Base-by-base conservation (phyloP, 2,113 vertebrate species). In the Tringa solitaria region DNA sequence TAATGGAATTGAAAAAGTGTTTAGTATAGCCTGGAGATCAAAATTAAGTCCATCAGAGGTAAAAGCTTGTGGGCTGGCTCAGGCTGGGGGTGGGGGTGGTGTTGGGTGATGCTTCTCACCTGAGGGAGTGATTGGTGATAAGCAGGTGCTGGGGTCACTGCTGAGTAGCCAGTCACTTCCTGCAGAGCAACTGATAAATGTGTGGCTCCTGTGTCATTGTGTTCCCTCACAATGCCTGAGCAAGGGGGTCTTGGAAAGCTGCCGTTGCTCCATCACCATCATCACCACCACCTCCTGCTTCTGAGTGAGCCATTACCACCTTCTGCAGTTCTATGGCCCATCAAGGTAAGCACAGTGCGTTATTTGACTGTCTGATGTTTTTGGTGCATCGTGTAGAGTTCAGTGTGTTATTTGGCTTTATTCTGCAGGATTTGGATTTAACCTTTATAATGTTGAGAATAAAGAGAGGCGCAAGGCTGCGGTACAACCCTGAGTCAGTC, bases 191-290 rank as follows among this genome's bases (percentile, higher is more conserved):
- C 1, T 0, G 0, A 2, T 14, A 20, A 10, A 30, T 2, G 5
- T 9, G 5, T 30, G 41, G 27, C 2, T 84, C 4, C 6, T 7
- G 5, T 8, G 30, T 61, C 2, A 14, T 4, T 7, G 0, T 0
- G 0, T 15, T 0, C 5, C 0, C 1, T 3, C 0, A 0, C 0
- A 3, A 1, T 6, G 4, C 0, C 20, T 19, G 51, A 35, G 37
- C 0, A 3, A 41, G 15, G 10, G 1, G 2, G 1, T 23, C 5
- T 3, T 56, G 67, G 24, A 35, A 6, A 59, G 1, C 45, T 17
- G 7, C 45, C 17, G n/a, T n/a, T n/a, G n/a, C n/a, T n/a, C n/a
- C n/a, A 45, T 8, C 41, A 43, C 14, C 11, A 2, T 5, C 6
- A 23, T 11, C 21, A 7, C 5, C 13, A 12, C 4, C 4, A 67